Evolutionary conservation across 1,140 invertebrate species (phyloP).

Genomic region (Lordiphosa collinella): DNA sequence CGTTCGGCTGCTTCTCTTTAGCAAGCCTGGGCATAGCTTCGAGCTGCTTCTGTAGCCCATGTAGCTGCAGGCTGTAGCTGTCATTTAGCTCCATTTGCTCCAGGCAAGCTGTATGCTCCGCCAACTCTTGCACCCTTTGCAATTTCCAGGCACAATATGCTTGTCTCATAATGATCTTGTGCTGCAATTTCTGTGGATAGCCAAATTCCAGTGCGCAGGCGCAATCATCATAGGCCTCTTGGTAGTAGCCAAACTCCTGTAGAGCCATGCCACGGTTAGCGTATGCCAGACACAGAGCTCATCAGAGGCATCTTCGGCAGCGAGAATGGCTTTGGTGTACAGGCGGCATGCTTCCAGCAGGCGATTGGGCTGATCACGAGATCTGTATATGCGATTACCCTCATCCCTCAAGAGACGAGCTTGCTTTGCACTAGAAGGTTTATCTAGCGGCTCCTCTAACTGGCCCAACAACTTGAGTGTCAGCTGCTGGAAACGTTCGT

Average conservation of each 20-base stretch:
- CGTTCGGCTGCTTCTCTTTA: not conserved
- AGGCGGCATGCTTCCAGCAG: constrained; percentile 40
- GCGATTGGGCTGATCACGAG: constrained; percentile 3
- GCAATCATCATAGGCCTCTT: constrained; percentile 69
- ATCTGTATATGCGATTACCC: constrained; percentile 44
- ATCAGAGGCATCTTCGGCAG: constrained; percentile 27
- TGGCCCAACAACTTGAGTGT: constrained; percentile 15
- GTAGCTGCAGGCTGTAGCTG: constrained; percentile 22
- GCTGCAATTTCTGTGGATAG: constrained; percentile 49
- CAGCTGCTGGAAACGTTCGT: constrained; percentile 6
- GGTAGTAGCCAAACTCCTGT: constrained; percentile 61
- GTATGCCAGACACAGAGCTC: constrained; percentile 45
- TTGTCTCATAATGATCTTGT: constrained; percentile 60
- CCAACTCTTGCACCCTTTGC: constrained; percentile 13
- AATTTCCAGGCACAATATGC: constrained; percentile 58
- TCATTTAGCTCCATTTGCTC: constrained; percentile 33
- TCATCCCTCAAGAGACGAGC: constrained; percentile 31
- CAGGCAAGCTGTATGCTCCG: constrained; percentile 24
- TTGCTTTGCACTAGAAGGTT: not conserved
- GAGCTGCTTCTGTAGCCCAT: constrained; percentile 29
- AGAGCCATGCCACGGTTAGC: constrained; percentile 66
- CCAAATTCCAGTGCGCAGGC: constrained; percentile 53
- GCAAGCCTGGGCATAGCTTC: not conserved
- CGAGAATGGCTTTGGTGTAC: constrained; percentile 55
- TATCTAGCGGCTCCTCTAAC: constrained; percentile 12